Conservation (phyloP, 2,888 invertebrate genomes). For the Pinctada fucata region DNA sequence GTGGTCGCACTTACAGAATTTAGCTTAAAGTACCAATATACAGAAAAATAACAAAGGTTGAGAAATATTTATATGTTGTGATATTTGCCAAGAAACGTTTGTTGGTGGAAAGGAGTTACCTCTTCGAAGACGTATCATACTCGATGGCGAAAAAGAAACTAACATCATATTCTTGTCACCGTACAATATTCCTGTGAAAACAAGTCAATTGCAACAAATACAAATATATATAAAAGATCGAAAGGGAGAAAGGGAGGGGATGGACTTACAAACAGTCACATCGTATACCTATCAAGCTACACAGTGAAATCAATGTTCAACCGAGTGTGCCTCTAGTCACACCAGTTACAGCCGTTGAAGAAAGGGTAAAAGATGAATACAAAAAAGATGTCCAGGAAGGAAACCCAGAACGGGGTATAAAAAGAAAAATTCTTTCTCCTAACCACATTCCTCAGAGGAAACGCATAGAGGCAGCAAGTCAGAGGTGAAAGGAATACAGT, state of each 20-base stretch:
- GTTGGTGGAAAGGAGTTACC: slow-evolving; percentile 30
- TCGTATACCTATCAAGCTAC: background rate
- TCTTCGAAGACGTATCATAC: slow-evolving; percentile 24
- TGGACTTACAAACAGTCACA: background rate
- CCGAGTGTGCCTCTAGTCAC: background rate
- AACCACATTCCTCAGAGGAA: no score
- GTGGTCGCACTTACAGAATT: slow-evolving; percentile 25
- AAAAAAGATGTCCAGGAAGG: background rate
- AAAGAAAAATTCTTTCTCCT: no score
- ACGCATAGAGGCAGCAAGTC: no score
- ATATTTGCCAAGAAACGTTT: slow-evolving; percentile 27
- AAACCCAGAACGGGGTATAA: background rate
- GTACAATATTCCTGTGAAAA: slow-evolving; percentile 31
- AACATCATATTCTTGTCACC: slow-evolving; percentile 22
- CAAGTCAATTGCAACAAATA: slow-evolving; percentile 22
- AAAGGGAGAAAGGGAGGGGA: no score
- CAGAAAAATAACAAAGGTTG: no score
- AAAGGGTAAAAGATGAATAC: slow-evolving; percentile 1
- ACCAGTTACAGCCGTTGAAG: slow-evolving; percentile 1
- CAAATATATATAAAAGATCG: slow-evolving; percentile 29
- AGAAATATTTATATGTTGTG: slow-evolving; percentile 16
- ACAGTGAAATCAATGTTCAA: background rate
- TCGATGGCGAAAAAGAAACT: slow-evolving; percentile 10
- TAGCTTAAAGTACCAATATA: background rate
- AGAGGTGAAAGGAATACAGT: no score